Evolutionary conservation across 1,140 invertebrate species (phyloP), one percentile per base, ranked within the genome.

Genomic region (Drosophila sucinea): DNA sequence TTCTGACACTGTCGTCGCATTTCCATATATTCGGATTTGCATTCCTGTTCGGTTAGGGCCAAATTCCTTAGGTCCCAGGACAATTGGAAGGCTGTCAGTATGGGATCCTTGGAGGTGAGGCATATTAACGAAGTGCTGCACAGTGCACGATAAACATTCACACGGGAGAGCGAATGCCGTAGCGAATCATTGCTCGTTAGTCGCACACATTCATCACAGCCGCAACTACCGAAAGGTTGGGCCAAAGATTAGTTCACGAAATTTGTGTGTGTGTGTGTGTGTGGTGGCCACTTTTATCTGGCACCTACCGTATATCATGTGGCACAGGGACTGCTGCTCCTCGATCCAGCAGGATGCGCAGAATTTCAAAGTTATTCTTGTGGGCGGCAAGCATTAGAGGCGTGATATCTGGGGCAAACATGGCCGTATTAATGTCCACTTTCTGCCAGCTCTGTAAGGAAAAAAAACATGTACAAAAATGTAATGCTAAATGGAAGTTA

Each of bases 341-440:
- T 35, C 97, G 94, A 91, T 98, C 97, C 40, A 98, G 93, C 0
- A 99, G 93, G 44, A 98, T 95, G 92, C 98, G 98, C 41, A 98
- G 94, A 71, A 98, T 98, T 93, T 99, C 98, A 90, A 98, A 98
- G 93, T 98, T 98, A 89, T 99, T 98, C 77, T 95, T 94, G 90
- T 98, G 97, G 61, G 97, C 97, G 0, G 98, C 98, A 61, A 99
- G 92, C 67, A 98, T 97, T 17, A 99, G 93, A 0, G 98, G 98
- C 1, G 98, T 98, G 72, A 98, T 97, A 92, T 98, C 98, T 0
- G 96, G 95, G 0, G 97, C 96, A 92, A 98, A 99, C 84, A 94
- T 95, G 1, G 96, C 95, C n/a, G 95, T 95, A 67, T 95, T 95
- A 10, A 95, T 93, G 89, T 97, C 96, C 30, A 97, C 95, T 92